Base-by-base conservation (phyloP, 2,888 invertebrate species). In the Pyrrhia umbra region DNA sequence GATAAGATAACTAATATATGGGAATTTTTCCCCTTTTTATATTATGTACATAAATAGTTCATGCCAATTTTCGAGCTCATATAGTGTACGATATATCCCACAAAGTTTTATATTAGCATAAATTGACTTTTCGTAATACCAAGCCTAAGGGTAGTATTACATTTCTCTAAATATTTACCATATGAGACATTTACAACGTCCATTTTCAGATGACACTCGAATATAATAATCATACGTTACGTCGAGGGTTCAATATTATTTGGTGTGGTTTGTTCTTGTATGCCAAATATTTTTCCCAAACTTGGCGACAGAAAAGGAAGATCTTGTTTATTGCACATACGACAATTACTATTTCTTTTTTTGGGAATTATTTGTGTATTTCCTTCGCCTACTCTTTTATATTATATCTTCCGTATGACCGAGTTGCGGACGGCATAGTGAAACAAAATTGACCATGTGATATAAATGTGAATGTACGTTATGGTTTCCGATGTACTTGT, bases 81-180 rank as follows among this genome's bases (percentile, higher is more conserved):
- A 83, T 76, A 79, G 65, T 70, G 61, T 46, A 37, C 74, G 63
- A 83, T 81, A 82, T 80, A 81, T 84, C 82, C 77, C 75, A 81
- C 78, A 76, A 73, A 79, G 77, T 77, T 81, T 79, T 81, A 75
- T 83, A 83, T 86, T 85, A 85, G 80, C 85, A 84, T 87, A 86
- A 85, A 86, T 85, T 85, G 86, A 85, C 81, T 85, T 85, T 84
- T 79, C 79, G 81, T 86, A 86, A 86, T 85, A 83, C 79, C 81
- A 65, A 76, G 81, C 80, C 81, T 82, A 69, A 82, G 81, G 76
- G 77, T 80, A 77, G 81, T 83, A 85, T 85, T 83, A 84, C 78
- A 85, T 85, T 83, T 82, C 77, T 80, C 80, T 85, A 86, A 85
- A 85, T 85, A 85, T 87, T 85, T 86, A 83, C 77, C 77, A 83